These are phyloP conservation scores for Volucella inflata DNA, from an alignment of 2,888 invertebrate genomes.

Conservation along the genomic window DNA sequence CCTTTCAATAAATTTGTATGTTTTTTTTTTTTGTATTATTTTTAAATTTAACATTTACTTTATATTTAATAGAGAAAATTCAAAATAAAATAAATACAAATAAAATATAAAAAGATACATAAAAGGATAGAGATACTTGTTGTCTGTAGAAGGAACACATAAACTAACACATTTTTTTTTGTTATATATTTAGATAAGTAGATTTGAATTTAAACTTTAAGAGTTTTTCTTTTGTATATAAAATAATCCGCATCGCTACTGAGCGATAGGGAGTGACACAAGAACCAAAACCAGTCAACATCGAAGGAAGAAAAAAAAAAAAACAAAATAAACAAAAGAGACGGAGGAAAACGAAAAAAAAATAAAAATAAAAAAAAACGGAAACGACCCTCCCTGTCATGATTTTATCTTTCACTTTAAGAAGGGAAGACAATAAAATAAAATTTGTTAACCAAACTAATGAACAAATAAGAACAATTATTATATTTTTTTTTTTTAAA, in stretches of 20 bases:
- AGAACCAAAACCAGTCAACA: not conserved
- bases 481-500: slow-evolving; percentile 24
- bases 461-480: slow-evolving; percentile 21
- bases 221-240: slow-evolving; percentile 9
- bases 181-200: no score
- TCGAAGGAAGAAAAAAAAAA: slow-evolving; percentile 6
- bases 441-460: slow-evolving; percentile 35
- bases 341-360: slow-evolving; percentile 17
- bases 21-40: slow-evolving; percentile 18
- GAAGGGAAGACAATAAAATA: slow-evolving; percentile 66
- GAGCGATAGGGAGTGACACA: slow-evolving; percentile 5
- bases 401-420: slow-evolving; percentile 36
- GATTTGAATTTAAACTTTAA: not conserved
- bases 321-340: not conserved
- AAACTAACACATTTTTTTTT: no score
- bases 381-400: slow-evolving; percentile 52
- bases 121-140: no score
- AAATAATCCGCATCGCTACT: slow-evolving; percentile 23
- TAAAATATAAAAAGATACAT: slow-evolving; percentile 17
- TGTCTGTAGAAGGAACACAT: no score
- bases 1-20: slow-evolving; percentile 45
- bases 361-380: slow-evolving; percentile 34
- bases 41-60: slow-evolving; percentile 33
- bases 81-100: slow-evolving; percentile 31
- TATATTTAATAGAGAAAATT: slow-evolving; percentile 33